phyloP scores from a whole-genome alignment of 2,797 vertebrate species.

The Neoniphon sammara region DNA sequence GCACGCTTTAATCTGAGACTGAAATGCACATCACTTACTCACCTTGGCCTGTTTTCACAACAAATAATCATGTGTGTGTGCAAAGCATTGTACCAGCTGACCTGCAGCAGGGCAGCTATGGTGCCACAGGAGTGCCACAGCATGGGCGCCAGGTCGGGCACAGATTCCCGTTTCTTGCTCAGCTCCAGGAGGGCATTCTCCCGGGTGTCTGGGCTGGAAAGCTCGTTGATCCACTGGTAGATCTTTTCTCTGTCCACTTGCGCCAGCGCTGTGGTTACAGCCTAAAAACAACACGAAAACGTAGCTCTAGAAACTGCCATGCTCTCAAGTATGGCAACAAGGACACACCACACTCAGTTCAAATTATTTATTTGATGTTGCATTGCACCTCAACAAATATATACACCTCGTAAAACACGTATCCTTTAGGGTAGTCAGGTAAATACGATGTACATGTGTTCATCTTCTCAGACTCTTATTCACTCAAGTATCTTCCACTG shows the following conservation, averaged over 20 bases:
- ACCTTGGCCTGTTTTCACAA: too few relatives aligned
- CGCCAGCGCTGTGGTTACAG: slow-evolving; percentile 90
- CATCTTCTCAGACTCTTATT: too few relatives aligned
- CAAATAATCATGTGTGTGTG: too few relatives aligned
- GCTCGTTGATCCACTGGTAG: slow-evolving; percentile 93
- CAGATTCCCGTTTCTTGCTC: slow-evolving; percentile 92
- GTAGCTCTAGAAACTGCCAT: background rate
- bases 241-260: slow-evolving; percentile 93
- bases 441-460: too few relatives aligned
- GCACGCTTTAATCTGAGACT: background rate
- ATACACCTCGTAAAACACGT: too few relatives aligned
- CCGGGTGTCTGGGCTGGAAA: slow-evolving; percentile 90
- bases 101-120: slow-evolving; percentile 91
- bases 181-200: slow-evolving; percentile 92
- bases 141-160: slow-evolving; percentile 91
- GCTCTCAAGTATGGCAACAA: background rate
- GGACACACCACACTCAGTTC: too few relatives aligned
- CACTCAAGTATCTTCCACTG: too few relatives aligned
- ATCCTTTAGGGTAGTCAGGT: too few relatives aligned
- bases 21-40: background rate
- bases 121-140: slow-evolving; percentile 93
- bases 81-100: slow-evolving; percentile 42
- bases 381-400: too few relatives aligned
- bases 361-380: too few relatives aligned
- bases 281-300: slow-evolving; percentile 69